Percentiles rank a stretch among this genome's conserved stretches.
Evolutionary conservation across 2,888 invertebrate species (phyloP).

Genomic region (Drosophila hamatofila): DNA sequence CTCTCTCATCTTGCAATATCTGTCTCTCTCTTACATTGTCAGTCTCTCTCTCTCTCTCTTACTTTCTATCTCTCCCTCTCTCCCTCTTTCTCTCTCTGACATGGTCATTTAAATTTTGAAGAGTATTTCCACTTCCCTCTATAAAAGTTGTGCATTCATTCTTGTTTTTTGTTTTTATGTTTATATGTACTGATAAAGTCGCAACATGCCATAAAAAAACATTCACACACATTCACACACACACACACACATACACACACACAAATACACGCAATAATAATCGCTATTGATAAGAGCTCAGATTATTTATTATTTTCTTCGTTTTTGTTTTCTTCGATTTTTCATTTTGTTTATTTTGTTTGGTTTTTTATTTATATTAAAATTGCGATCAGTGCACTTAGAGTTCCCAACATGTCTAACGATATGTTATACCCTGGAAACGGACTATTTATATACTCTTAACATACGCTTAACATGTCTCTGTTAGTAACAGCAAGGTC

Average conservation of each 20-base stretch:
- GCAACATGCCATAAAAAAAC: conserved; percentile 42
- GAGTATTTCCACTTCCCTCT: background rate
- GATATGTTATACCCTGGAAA: conserved; percentile 1
- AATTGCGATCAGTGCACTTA: conserved; percentile 35
- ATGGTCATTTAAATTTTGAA: background rate
- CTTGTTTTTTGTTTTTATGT: conserved; percentile 9
- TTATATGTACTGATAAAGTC: conserved; percentile 47
- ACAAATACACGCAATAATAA: conserved; percentile 39
- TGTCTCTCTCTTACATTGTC: background rate
- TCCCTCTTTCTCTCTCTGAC: background rate
- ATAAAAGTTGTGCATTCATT: background rate
- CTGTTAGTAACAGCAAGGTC: background rate
- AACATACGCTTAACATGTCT: background rate
- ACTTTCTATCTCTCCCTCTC: background rate
- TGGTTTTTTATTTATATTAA: conserved; percentile 32
- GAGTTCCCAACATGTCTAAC: background rate
- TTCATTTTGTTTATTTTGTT: conserved; percentile 31
- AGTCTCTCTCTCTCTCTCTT: background rate
- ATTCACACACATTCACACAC: no score
- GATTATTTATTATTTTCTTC: conserved; percentile 37
- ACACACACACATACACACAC: conserved; percentile 9
- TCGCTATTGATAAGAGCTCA: conserved; percentile 49
- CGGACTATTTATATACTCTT: background rate
- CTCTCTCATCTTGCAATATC: background rate
- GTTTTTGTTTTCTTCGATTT: conserved; percentile 15